Evolutionary conservation across 2,888 invertebrate genomes (phyloP), one percentile per base, ranked within the genome.

Genomic region (Euclidia mi): DNA sequence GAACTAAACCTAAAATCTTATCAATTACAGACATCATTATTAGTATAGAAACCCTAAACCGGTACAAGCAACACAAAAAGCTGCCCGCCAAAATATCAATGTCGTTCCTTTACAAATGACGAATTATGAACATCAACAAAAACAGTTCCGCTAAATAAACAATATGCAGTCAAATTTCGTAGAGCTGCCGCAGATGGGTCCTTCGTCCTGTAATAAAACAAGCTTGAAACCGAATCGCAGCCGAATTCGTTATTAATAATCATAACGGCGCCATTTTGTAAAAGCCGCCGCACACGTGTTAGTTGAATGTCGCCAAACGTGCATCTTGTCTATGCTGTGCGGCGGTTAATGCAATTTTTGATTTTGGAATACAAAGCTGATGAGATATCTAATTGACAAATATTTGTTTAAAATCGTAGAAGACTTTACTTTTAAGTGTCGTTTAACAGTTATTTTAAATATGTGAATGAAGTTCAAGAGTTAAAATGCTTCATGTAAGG

Each of bases 241-340:
- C 76, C 82, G 80, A 89, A 87, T 89, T 92, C 87, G 88, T 91
- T 93, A 92, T 93, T 92, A 93, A 92, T 93, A 93, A 93, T 91
- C 87, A 87, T 88, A 90, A 83, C 87, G 90, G 85, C 92, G 92
- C 92, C 93, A 90, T 92, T 88, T 92, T 88, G 85, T 79, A 73
- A 79, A 82, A 81, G 79, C 76, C 79, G 78, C 67, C 78, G 55
- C 81, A 84, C 85, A 82, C 70, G 79, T 85, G 84, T 60, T 57
- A 56, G 58, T 69, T 75, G 63, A 70, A 71, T 67, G 68, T 65
- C 70, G 62, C 70, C 56, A 63, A 74, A 71, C 43, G 67, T 40
- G 59, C 48, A 37, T 56, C 55, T 65, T 59, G 44, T 68, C 59
- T 49, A 45, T 40, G 28, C n/a, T n/a, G 34, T 38, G 18, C 10